These are phyloP conservation scores for Desmophyllum pertusum DNA, from an alignment of 92 coral and sea anemone species.

Conservation along the genomic window DNA sequence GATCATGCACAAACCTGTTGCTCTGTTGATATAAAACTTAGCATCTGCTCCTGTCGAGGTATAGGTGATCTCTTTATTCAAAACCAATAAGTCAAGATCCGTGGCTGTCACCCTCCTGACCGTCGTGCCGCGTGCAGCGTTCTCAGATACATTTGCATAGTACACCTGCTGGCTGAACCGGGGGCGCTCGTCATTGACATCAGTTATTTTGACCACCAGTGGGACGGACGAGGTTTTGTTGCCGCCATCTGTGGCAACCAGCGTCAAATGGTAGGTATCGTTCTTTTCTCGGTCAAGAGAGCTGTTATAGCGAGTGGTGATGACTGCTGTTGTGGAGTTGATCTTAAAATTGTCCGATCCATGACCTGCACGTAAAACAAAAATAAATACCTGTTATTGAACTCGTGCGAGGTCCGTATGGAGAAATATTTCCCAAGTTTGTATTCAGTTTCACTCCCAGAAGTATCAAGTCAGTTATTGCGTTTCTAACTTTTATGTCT, in stretches of 20 bases:
- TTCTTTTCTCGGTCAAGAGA: slow-evolving; percentile 84
- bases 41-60: slow-evolving; percentile 90
- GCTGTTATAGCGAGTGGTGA: slow-evolving; percentile 59
- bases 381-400: not conserved
- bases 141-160: slow-evolving; percentile 78
- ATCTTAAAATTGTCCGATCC: slow-evolving; percentile 76
- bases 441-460: too few relatives aligned
- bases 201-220: slow-evolving; percentile 58
- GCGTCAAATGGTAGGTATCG: slow-evolving; percentile 55
- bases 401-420: not conserved
- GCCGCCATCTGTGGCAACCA: slow-evolving; percentile 78
- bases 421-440: not conserved
- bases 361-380: slow-evolving; percentile 37
- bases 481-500: too few relatives aligned
- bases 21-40: slow-evolving; percentile 80
- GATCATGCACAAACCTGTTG: slow-evolving; percentile 59
- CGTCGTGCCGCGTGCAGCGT: slow-evolving; percentile 59
- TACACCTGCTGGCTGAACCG: slow-evolving; percentile 61
- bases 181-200: slow-evolving; percentile 83
- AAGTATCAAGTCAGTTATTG: too few relatives aligned
- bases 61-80: slow-evolving; percentile 72
- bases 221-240: slow-evolving; percentile 50
- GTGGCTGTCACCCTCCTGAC: slow-evolving; percentile 84
- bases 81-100: slow-evolving; percentile 67
- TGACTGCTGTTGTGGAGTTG: slow-evolving; percentile 67